Conservation (phyloP, 1,140 invertebrate genomes). For the Euwallacea fornicatus region DNA sequence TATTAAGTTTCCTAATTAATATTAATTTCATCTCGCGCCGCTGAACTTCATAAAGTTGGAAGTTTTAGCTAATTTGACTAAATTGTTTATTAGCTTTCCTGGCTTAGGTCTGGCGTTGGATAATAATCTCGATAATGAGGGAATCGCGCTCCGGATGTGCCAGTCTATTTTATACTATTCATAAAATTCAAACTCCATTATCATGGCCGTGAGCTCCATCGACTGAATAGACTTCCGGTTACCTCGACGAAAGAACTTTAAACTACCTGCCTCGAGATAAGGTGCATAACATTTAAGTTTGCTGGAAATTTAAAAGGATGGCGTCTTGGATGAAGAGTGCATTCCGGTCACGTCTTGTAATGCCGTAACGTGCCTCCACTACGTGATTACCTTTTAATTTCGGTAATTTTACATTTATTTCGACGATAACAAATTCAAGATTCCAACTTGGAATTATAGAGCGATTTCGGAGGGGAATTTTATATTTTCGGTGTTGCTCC, state of each 20-base stretch:
- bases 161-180: background rate
- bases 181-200: background rate
- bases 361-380: constrained; percentile 23
- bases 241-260: background rate
- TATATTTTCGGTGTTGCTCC: background rate
- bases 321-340: constrained; percentile 2
- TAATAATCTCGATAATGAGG: constrained; percentile 17
- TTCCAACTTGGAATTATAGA: background rate
- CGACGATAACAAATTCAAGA: constrained; percentile 18
- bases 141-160: background rate
- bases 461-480: background rate
- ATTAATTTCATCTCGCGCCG: constrained; percentile 30
- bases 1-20: constrained; percentile 31
- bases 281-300: constrained; percentile 12
- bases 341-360: constrained; percentile 22
- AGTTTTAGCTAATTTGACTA: constrained; percentile 29
- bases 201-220: background rate
- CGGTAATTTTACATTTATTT: constrained; percentile 24
- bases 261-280: constrained; percentile 9
- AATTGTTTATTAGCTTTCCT: constrained; percentile 24
- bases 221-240: background rate
- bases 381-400: constrained; percentile 29
- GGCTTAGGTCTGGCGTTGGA: background rate
- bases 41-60: constrained; percentile 24
- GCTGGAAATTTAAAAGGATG: constrained; percentile 10